Evolutionary conservation across 2,888 invertebrate genomes (phyloP), one percentile per base, ranked within the genome.

Genomic region (Drosophila kokeensis): DNA sequence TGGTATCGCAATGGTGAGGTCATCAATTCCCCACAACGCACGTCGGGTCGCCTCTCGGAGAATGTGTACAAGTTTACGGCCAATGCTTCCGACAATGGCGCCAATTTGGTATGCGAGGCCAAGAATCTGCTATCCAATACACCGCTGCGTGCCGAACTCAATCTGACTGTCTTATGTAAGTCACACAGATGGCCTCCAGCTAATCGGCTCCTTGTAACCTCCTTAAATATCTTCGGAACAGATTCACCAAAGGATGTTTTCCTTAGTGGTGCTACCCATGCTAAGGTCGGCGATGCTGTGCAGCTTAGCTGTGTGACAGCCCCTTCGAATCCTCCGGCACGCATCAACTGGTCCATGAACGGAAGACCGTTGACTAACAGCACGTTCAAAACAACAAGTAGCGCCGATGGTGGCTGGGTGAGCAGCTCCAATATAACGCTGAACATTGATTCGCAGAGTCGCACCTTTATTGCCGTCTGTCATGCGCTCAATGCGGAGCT

Each of bases 1-100:
- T 92, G 92, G 92, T 92, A 92, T 68, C 91, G 90, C 59, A 92
- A 92, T 67, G 92, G 92, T 2, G 76, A 80, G 48, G 81, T 86
- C 10, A 78, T 92, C n/a, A 81, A 76, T 29, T 92, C 92, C 0
- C 89, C 92, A 1, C 92, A 92, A 62, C 91, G 92, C 48, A 92
- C 92, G 32, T 90, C 92, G 30, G 92, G 92, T n/a, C 90, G 92
- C 18, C 81, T 92, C 3, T 92, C 92, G 34, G 92, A 92, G 67
- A 92, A 92, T 62, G 83, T 91, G 2, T 92, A 92, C 59, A 92
- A 87, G 65, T 92, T 92, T 55, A 82, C 88, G 15, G 92, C 87
- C 4, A 86, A 91, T 38, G 66, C 85, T 0, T 70, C 81, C 24
- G 93, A 92, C 59, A 90, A 92, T 64, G 91, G 90, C 8, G 91